A percentile compares a stretch with the other conserved stretches of the same genome.
phyloP scores from a whole-genome alignment of 2,888 invertebrate genomes.

The Tolmerus cingulatus region DNA sequence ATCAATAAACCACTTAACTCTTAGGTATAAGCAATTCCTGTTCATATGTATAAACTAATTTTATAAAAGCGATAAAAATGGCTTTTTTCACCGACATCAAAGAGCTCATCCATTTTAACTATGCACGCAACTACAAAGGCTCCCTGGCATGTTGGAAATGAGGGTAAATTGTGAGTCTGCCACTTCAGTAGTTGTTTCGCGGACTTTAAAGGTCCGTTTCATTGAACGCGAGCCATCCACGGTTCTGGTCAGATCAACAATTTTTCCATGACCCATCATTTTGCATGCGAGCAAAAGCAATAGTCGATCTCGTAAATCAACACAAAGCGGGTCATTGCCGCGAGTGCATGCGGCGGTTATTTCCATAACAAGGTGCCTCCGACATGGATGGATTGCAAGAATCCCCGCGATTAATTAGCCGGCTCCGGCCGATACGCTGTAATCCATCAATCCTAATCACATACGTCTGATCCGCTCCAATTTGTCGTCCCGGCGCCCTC shows the following conservation, averaged over 20 bases:
- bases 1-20: no score
- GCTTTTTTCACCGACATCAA: background rate
- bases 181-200: background rate
- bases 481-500: background rate
- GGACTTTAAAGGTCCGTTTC: background rate
- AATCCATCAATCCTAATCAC: slow-evolving; percentile 8
- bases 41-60: background rate
- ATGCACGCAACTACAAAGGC: background rate
- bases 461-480: background rate
- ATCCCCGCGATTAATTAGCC: background rate
- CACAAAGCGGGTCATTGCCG: background rate
- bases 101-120: background rate
- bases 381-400: background rate
- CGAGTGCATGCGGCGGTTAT: background rate
- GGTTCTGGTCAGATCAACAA: background rate
- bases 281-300: background rate
- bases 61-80: background rate
- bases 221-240: background rate
- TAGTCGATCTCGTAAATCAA: background rate
- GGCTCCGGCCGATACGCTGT: background rate
- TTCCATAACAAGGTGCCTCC: background rate
- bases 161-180: background rate
- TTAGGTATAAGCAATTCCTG: background rate
- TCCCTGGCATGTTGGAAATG: background rate
- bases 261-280: background rate